phyloP scores from a whole-genome alignment of 2,113 vertebrate genomes.

The Oncorhynchus masou region DNA sequence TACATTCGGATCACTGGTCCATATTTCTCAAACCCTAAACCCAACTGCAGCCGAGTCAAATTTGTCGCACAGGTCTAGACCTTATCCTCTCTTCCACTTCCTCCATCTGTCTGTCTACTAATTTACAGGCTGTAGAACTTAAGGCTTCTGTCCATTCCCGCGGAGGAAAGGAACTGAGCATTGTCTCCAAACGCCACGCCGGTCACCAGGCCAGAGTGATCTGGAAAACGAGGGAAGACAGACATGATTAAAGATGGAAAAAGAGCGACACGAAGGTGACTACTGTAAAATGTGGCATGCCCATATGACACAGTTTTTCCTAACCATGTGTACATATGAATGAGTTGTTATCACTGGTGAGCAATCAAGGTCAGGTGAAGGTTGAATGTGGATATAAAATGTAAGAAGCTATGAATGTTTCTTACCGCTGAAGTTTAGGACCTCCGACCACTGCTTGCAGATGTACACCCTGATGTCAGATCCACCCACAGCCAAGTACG shows the following conservation, averaged over 20 bases:
- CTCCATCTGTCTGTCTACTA: background rate
- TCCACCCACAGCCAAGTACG: slow-evolving; percentile 91
- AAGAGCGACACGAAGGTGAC: background rate
- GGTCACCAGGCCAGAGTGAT: slow-evolving; percentile 91
- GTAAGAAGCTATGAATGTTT: background rate
- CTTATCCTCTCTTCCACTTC: background rate
- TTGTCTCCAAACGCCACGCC: slow-evolving; percentile 97
- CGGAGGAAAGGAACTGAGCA: slow-evolving; percentile 92
- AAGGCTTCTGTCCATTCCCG: slow-evolving; percentile 95
- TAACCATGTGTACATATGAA: background rate
- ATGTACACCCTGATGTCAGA: slow-evolving; percentile 95
- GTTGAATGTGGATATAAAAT: background rate
- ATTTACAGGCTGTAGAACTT: slow-evolving; percentile 94
- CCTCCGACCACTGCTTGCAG: slow-evolving; percentile 97
- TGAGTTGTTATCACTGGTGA: background rate
- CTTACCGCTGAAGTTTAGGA: slow-evolving; percentile 95
- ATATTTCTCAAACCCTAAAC: slow-evolving; percentile 10
- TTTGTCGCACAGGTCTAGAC: background rate
- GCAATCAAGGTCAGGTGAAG: background rate
- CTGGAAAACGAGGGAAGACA: slow-evolving; percentile 59
- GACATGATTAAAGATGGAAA: background rate
- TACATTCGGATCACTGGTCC: slow-evolving; percentile 12
- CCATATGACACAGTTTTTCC: background rate
- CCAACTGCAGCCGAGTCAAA: slow-evolving; percentile 13
- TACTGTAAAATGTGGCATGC: background rate